Evolutionary conservation across 2,888 invertebrate genomes (phyloP).

Genomic region (Eubasilissa splendida): DNA sequence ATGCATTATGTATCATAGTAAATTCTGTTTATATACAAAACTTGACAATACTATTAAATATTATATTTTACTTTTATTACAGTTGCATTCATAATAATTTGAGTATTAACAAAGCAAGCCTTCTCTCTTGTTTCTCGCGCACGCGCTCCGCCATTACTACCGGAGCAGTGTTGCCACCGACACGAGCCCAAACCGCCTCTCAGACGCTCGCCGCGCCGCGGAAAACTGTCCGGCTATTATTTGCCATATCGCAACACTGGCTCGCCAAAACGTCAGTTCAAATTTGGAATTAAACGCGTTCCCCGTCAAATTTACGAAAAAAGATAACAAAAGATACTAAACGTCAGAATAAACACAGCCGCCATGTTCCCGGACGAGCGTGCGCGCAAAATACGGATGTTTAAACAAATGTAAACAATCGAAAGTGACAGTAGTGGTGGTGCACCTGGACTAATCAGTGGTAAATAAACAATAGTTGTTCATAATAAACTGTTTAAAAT

Average conservation of each 20-base stretch:
- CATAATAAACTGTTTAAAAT: neutral
- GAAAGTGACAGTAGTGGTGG: neutral
- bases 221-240: slow-evolving; percentile 38
- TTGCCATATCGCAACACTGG: slow-evolving; percentile 34
- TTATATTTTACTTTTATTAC: too few relatives aligned
- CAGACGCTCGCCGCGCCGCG: slow-evolving; percentile 35
- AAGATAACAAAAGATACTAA: neutral
- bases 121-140: slow-evolving; percentile 24
- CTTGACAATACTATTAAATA: too few relatives aligned
- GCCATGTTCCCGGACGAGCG: slow-evolving; percentile 31
- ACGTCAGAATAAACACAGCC: slow-evolving; percentile 3
- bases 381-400: slow-evolving; percentile 40
- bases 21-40: too few relatives aligned
- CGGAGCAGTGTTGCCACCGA: slow-evolving; percentile 40
- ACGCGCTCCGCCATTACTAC: slow-evolving; percentile 38
- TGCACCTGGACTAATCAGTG: slow-evolving; percentile 15
- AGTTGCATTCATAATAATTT: neutral
- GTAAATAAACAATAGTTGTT: slow-evolving; percentile 19
- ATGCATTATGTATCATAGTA: too few relatives aligned
- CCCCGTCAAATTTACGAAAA: neutral
- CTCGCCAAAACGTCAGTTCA: slow-evolving; percentile 23
- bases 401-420: slow-evolving; percentile 44
- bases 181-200: slow-evolving; percentile 43
- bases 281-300: slow-evolving; percentile 25
- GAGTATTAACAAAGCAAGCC: neutral